These are phyloP conservation scores for Machimus atricapillus DNA, from an alignment of 2,888 invertebrate genomes.

Conservation along the genomic window DNA sequence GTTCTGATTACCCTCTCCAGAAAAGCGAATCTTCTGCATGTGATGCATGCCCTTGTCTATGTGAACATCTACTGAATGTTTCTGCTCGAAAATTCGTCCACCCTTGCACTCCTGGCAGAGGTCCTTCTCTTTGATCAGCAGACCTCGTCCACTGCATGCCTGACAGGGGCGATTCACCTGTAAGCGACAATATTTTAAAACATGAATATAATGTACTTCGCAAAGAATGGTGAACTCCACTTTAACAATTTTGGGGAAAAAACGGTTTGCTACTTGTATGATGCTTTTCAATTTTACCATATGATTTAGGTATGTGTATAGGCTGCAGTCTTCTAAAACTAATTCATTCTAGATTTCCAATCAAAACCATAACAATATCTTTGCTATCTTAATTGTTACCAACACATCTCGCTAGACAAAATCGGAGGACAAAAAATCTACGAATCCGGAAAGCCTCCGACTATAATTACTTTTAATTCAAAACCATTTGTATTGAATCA, in stretches of 20 bases:
- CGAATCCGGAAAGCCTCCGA: too few relatives aligned
- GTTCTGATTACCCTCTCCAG: conserved; percentile 90
- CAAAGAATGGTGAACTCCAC: background rate
- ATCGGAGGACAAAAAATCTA: too few relatives aligned
- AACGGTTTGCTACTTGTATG: too few relatives aligned
- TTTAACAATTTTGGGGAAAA: background rate
- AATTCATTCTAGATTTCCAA: too few relatives aligned
- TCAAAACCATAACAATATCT: too few relatives aligned
- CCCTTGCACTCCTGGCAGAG: conserved; percentile 84
- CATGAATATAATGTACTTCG: background rate
- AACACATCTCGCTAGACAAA: too few relatives aligned
- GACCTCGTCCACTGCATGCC: conserved; percentile 74
- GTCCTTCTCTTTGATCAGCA: conserved; percentile 80
- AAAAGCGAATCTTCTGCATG: conserved; percentile 83
- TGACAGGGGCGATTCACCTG: conserved; percentile 63
- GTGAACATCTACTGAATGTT: conserved; percentile 84
- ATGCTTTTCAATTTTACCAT: too few relatives aligned
- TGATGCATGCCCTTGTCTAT: conserved; percentile 90
- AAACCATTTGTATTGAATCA: too few relatives aligned
- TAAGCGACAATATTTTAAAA: background rate
- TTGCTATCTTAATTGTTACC: too few relatives aligned
- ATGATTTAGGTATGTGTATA: too few relatives aligned
- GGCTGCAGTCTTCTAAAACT: too few relatives aligned
- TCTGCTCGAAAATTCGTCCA: conserved; percentile 81
- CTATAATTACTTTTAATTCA: too few relatives aligned